Conservation (phyloP, 1,140 invertebrate genomes). For the Chymomyza costata region DNA sequence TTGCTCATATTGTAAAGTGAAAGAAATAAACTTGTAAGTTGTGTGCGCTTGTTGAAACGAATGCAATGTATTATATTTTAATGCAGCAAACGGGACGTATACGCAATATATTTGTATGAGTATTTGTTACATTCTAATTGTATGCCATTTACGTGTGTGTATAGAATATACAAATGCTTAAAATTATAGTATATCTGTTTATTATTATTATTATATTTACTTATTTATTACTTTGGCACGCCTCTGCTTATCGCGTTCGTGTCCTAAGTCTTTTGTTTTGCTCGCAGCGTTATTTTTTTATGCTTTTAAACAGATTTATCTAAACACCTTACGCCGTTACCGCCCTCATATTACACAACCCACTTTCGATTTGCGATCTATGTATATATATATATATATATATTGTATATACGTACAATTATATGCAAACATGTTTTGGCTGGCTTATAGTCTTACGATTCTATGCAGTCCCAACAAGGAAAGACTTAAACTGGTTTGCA, state of each 20-base stretch:
- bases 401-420: neutral
- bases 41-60: slow-evolving; percentile 37
- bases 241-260: slow-evolving; percentile 32
- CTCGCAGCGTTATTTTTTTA: slow-evolving; percentile 12
- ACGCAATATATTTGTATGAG: slow-evolving; percentile 51
- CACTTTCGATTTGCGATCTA: slow-evolving; percentile 24
- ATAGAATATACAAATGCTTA: too few species aligned
- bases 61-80: slow-evolving; percentile 23
- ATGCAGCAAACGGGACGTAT: slow-evolving; percentile 45
- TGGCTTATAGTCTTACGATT: slow-evolving; percentile 33
- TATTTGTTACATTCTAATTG: slow-evolving; percentile 4
- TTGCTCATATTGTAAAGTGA: slow-evolving; percentile 35
- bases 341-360: slow-evolving; percentile 60
- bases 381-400: slow-evolving; percentile 3
- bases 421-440: slow-evolving; percentile 43
- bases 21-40: slow-evolving; percentile 58
- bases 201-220: neutral
- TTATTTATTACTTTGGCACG: slow-evolving; percentile 7
- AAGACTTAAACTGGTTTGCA: slow-evolving; percentile 56
- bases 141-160: too few species aligned
- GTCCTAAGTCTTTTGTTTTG: slow-evolving; percentile 25
- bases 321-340: slow-evolving; percentile 51
- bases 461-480: slow-evolving; percentile 63
- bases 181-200: too few species aligned
- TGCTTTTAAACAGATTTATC: slow-evolving; percentile 61